Evolutionary conservation across 2,113 vertebrate genomes (phyloP).

Genomic region (Romanogobio albipinnatus): DNA sequence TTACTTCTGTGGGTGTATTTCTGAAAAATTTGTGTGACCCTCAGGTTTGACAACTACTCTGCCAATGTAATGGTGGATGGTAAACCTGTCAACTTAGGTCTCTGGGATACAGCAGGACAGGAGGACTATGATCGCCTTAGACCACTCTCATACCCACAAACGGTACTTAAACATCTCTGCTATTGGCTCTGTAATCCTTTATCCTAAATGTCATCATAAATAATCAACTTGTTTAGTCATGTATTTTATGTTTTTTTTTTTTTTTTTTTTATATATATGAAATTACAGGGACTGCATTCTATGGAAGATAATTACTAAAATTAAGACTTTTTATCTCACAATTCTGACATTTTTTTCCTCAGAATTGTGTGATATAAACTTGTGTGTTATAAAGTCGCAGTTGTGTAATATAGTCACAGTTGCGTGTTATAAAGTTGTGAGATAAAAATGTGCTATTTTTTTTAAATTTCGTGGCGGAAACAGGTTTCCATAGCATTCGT

Average conservation of each 20-base stretch:
- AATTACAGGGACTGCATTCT: neutral
- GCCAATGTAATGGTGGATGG: conserved; percentile 69
- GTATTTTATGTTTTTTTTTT: neutral
- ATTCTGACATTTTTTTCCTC: no score
- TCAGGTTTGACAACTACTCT: conserved; percentile 65
- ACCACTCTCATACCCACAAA: conserved; percentile 69
- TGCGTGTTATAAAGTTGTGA: no score
- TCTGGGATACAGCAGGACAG: conserved; percentile 68
- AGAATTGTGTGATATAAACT: no score
- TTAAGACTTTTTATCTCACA: no score
- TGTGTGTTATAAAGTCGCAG: no score
- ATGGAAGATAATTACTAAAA: no score
- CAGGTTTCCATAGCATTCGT: no score
- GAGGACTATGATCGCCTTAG: conserved; percentile 69
- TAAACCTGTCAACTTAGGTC: conserved; percentile 66
- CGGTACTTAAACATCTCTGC: conserved; percentile 41
- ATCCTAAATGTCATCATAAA: no score
- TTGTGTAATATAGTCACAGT: no score
- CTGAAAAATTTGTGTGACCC: neutral
- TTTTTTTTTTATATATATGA: neutral
- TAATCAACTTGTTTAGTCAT: neutral
- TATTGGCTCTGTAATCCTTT: neutral
- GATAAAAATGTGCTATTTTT: no score
- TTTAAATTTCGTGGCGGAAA: no score
- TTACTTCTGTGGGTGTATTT: neutral